Conservation (phyloP, 2,888 invertebrate species). For the Volucella bombylans region DNA sequence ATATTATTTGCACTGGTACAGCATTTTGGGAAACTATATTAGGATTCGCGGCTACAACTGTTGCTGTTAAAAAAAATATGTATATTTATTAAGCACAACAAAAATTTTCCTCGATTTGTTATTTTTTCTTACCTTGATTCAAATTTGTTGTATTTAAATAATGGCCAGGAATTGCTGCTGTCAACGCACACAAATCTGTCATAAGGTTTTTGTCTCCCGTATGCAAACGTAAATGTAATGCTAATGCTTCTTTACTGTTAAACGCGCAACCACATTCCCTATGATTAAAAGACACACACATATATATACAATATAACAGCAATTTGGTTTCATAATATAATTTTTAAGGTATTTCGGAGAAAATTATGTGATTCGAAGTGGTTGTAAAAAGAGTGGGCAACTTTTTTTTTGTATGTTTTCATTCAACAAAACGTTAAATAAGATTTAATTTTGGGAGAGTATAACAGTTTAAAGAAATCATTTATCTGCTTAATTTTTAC, state of each 20-base stretch:
- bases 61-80: conserved; percentile 66
- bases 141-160: conserved; percentile 83
- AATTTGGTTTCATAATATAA: no score
- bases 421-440: no score
- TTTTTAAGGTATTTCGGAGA: no score
- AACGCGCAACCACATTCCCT: conserved; percentile 87
- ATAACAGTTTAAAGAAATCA: no score
- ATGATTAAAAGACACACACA: conserved; percentile 15
- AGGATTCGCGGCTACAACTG: conserved; percentile 82
- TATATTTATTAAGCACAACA: neutral
- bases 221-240: conserved; percentile 90
- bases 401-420: no score
- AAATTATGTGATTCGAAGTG: no score
- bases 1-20: conserved; percentile 83
- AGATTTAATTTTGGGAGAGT: no score
- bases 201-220: conserved; percentile 91
- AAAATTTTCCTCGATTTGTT: neutral
- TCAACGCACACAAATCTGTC: conserved; percentile 90
- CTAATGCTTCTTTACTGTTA: conserved; percentile 88
- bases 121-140: conserved; percentile 78
- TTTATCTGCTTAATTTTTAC: no score
- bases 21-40: conserved; percentile 81
- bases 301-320: no score
- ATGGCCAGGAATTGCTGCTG: conserved; percentile 89
- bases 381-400: no score